These are phyloP conservation scores for Helobdella robusta DNA, from an alignment of 2,888 invertebrate species.

Conservation along the genomic window DNA sequence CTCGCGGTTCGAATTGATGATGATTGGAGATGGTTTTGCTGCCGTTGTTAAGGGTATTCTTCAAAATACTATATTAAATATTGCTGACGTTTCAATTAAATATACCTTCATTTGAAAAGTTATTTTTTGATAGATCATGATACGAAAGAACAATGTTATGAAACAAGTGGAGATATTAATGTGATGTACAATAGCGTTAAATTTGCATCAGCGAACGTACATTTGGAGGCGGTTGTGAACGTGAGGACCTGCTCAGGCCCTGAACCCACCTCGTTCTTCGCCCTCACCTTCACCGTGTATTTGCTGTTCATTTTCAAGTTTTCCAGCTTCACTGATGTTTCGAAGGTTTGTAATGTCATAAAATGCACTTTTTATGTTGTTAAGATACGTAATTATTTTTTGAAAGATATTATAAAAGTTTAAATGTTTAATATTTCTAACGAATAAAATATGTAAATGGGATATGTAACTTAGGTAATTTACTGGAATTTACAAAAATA, in stretches of 20 bases:
- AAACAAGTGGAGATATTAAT: too few species aligned
- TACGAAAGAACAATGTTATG: too few species aligned
- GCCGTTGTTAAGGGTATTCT: neutral
- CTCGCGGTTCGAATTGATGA: constrained; percentile 21
- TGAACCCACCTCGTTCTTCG: constrained; percentile 18
- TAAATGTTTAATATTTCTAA: too few species aligned
- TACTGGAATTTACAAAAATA: too few species aligned
- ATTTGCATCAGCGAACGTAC: too few species aligned
- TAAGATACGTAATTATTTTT: too few species aligned
- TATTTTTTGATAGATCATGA: neutral
- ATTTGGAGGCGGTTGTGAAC: constrained; percentile 6
- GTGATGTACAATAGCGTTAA: too few species aligned
- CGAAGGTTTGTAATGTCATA: neutral
- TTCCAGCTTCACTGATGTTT: constrained; percentile 3
- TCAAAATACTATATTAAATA: neutral
- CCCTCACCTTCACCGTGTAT: constrained; percentile 8
- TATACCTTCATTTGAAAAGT: neutral
- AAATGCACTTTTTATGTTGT: neutral
- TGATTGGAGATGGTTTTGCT: constrained; percentile 33
- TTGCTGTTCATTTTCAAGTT: neutral
- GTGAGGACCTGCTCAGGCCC: neutral
- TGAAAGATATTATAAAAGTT: too few species aligned
- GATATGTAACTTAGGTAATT: too few species aligned
- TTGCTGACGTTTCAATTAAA: neutral
- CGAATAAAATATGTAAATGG: too few species aligned